Evolutionary conservation across 2,113 vertebrate species (phyloP).

Genomic region (Hiodon alosoides): DNA sequence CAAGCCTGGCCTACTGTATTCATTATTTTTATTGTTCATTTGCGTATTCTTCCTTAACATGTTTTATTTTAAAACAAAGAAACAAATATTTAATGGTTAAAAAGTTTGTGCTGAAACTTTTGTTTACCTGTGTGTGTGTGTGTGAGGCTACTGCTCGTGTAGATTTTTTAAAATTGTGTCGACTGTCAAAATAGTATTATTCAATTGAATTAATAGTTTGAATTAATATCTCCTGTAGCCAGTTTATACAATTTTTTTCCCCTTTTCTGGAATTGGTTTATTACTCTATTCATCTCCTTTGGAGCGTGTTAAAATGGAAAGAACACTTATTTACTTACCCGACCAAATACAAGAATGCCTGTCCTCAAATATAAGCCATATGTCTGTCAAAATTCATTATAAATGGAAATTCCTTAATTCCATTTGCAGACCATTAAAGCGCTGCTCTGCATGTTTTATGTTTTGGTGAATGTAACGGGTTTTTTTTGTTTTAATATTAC

Average conservation of each 20-base stretch:
- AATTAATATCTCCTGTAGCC: conserved; percentile 30
- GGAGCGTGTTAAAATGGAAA: conserved; percentile 2
- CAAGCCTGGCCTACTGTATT: neutral
- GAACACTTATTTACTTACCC: conserved; percentile 29
- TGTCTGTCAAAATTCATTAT: conserved; percentile 51
- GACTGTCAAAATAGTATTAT: conserved; percentile 18
- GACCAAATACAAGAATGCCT: conserved; percentile 29
- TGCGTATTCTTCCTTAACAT: too few relatives aligned
- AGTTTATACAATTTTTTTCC: neutral
- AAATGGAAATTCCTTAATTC: conserved; percentile 41
- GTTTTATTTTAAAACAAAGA: too few relatives aligned
- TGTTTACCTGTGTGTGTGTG: neutral
- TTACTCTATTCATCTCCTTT: neutral
- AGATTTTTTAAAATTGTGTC: conserved; percentile 22
- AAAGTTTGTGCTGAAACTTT: neutral
- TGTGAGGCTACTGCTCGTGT: neutral
- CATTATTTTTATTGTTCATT: neutral
- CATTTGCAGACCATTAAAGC: conserved; percentile 34
- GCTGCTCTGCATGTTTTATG: conserved; percentile 14
- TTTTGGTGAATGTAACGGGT: neutral
- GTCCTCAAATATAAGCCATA: conserved; percentile 43
- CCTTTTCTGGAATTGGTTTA: neutral
- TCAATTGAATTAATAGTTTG: conserved; percentile 25
- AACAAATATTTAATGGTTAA: too few relatives aligned
- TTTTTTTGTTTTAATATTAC: conserved; percentile 25